phyloP scores from a whole-genome alignment of 2,797 vertebrate species.

The Pseudocheirus occidentalis region DNA sequence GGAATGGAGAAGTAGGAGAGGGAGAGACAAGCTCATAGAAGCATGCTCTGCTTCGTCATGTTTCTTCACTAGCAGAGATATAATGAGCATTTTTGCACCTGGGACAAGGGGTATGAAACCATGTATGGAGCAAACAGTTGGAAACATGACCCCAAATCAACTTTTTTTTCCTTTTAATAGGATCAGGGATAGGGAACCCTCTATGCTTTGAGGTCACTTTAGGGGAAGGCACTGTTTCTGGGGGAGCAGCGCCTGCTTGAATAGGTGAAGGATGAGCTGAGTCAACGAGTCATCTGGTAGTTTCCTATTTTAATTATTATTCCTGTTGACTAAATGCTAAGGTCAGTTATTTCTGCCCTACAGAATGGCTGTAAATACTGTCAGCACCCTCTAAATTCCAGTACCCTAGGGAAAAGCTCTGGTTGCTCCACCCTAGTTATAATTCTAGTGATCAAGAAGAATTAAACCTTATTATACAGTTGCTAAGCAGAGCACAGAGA shows the following conservation, averaged over 20 bases:
- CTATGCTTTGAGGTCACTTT: not conserved
- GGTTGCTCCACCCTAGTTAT: not conserved
- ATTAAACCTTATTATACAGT: not conserved
- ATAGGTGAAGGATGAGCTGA: not conserved
- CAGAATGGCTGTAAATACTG: not conserved
- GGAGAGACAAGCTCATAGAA: not conserved
- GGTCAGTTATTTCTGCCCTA: not conserved
- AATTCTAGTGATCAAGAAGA: not conserved
- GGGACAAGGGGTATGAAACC: not conserved
- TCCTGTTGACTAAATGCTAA: not conserved
- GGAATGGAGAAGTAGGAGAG: not conserved
- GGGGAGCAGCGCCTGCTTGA: not conserved
- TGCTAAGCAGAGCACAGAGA: not conserved
- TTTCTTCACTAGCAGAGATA: not conserved
- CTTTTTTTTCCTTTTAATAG: not conserved
- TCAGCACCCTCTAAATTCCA: not conserved
- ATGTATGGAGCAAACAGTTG: not conserved
- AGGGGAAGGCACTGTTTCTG: not conserved
- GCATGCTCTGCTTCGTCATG: not conserved
- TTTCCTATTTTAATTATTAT: not conserved
- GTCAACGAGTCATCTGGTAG: not conserved
- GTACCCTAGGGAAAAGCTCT: not conserved
- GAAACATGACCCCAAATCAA: not conserved
- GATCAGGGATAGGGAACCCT: not conserved
- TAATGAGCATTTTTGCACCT: not conserved